phyloP scores from a whole-genome alignment of 2,797 vertebrate genomes.

The Hozukius guyotensis region DNA sequence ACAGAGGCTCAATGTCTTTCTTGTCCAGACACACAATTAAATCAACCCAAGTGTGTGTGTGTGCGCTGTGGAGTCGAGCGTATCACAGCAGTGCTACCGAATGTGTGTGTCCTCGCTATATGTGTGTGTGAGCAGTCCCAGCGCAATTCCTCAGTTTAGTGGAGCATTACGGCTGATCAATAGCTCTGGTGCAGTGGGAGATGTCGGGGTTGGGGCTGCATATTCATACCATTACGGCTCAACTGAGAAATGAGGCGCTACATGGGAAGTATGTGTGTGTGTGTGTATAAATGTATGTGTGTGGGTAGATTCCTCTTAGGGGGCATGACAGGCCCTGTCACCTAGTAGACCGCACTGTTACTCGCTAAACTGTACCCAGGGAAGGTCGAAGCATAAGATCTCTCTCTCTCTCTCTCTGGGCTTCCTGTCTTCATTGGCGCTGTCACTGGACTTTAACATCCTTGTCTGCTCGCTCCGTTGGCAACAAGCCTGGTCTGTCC shows the following conservation, averaged over 20 bases:
- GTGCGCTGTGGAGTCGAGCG: neutral
- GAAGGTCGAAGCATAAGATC: neutral
- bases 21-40: neutral
- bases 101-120: conserved; percentile 9
- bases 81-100: neutral
- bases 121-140: conserved; percentile 61
- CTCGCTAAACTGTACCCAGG: conserved; percentile 9
- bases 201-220: conserved; percentile 63
- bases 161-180: conserved; percentile 84
- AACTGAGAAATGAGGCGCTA: conserved; percentile 57
- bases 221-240: conserved; percentile 73
- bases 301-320: neutral
- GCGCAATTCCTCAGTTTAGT: conserved; percentile 80
- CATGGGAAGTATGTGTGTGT: neutral
- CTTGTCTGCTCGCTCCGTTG: conserved; percentile 19
- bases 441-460: conserved; percentile 12
- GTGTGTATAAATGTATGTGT: neutral
- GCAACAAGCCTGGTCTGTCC: conserved; percentile 1
- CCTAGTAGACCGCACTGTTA: conserved; percentile 4
- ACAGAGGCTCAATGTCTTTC: neutral
- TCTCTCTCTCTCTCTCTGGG: neutral
- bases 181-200: conserved; percentile 76
- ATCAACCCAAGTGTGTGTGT: neutral
- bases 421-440: conserved; percentile 1
- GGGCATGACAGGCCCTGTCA: conserved; percentile 36